phyloP scores from a whole-genome alignment of 1,140 invertebrate species.

The Schlechtendalia chinensis region DNA sequence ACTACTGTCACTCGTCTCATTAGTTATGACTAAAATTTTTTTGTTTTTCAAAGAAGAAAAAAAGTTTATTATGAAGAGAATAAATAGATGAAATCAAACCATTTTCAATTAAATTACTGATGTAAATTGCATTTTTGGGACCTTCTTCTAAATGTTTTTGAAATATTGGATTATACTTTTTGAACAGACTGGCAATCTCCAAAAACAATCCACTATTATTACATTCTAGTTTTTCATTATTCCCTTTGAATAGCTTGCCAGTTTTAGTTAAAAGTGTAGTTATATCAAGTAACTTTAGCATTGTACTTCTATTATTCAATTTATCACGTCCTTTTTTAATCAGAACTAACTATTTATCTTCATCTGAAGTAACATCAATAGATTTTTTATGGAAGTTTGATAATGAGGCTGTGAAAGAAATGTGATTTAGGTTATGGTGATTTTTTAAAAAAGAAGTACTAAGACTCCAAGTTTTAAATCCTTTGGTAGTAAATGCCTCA shows the following conservation, averaged over 20 bases:
- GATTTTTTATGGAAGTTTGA: background rate
- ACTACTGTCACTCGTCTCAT: background rate
- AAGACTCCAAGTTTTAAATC: background rate
- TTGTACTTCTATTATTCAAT: background rate
- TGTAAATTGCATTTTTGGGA: constrained; percentile 33
- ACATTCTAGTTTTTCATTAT: background rate
- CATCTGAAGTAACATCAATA: constrained; percentile 6
- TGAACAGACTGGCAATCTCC: background rate
- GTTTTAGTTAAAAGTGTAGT: constrained; percentile 24
- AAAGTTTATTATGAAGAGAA: background rate
- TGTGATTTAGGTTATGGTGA: background rate
- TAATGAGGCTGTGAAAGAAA: background rate
- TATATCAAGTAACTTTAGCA: constrained; percentile 8
- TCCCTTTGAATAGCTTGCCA: constrained; percentile 1
- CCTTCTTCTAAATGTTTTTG: constrained; percentile 31
- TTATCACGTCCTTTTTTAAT: background rate
- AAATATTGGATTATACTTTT: constrained; percentile 41
- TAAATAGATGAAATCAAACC: constrained; percentile 14
- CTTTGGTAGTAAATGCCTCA: background rate
- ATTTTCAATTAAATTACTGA: constrained; percentile 35
- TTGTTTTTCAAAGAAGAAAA: background rate
- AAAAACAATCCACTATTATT: constrained; percentile 14
- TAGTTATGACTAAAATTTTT: background rate
- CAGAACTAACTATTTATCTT: background rate
- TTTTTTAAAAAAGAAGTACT: background rate